These are phyloP conservation scores for Hylaea fasciaria DNA, from an alignment of 2,888 invertebrate species.

Conservation along the genomic window DNA sequence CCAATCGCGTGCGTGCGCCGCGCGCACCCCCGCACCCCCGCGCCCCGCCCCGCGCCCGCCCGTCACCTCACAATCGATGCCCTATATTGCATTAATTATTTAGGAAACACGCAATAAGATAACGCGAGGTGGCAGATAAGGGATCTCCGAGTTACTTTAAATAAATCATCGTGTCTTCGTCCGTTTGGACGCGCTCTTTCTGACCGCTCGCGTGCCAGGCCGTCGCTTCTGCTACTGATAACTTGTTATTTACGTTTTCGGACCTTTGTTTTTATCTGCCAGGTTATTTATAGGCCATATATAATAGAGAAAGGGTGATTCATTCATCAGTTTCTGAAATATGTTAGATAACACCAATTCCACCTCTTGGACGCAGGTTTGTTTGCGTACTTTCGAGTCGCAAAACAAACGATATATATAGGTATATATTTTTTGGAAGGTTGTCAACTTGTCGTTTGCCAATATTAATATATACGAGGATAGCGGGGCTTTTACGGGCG, in stretches of 20 bases:
- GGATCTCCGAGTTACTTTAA: conserved; percentile 75
- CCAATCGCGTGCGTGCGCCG: conserved; percentile 84
- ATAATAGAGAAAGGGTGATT: conserved; percentile 53
- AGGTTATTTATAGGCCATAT: conserved; percentile 55
- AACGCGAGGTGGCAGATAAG: conserved; percentile 84
- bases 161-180: conserved; percentile 74
- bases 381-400: conserved; percentile 50
- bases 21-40: conserved; percentile 79
- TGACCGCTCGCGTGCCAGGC: conserved; percentile 49
- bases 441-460: conserved; percentile 63
- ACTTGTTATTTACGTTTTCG: conserved; percentile 69
- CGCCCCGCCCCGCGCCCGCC: conserved; percentile 72
- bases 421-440: conserved; percentile 60
- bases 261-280: conserved; percentile 56
- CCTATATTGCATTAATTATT: conserved; percentile 86
- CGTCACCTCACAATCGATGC: conserved; percentile 85
- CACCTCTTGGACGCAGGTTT: conserved; percentile 45
- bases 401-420: conserved; percentile 54
- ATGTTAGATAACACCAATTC: conserved; percentile 46
- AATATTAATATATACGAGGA: conserved; percentile 58
- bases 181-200: conserved; percentile 40
- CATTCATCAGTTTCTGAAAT: conserved; percentile 50
- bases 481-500: conserved; percentile 47
- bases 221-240: conserved; percentile 53
- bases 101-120: conserved; percentile 86